These are phyloP conservation scores for Lophius piscatorius DNA, from an alignment of 2,113 vertebrate genomes.

Conservation along the genomic window DNA sequence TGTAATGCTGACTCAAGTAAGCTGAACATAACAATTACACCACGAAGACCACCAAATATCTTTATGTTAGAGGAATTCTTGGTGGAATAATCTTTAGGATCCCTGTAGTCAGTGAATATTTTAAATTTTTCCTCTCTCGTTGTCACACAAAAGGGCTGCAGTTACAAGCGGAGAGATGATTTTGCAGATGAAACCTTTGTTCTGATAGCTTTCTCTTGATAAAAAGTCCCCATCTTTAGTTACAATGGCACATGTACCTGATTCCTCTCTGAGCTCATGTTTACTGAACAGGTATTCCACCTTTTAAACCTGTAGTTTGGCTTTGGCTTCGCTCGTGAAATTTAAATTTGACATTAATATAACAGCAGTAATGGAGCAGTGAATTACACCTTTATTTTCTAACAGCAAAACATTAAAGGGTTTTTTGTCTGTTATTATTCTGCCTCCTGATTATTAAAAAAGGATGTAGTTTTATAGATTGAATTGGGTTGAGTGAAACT, in stretches of 20 bases:
- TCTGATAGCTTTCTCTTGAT: no score
- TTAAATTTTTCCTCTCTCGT: not conserved
- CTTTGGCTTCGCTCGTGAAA: constrained; percentile 1
- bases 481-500: not conserved
- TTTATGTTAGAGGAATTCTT: no score
- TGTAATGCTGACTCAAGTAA: no score
- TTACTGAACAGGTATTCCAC: no score
- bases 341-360: not conserved
- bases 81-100: not conserved
- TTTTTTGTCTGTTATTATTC: not conserved
- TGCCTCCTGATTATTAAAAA: not conserved
- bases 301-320: no score
- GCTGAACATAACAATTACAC: no score
- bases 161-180: not conserved
- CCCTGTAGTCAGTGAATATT: constrained; percentile 2
- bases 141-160: not conserved
- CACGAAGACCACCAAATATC: no score
- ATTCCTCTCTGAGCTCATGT: no score
- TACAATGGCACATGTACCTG: no score
- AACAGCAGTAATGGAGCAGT: not conserved
- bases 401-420: not conserved
- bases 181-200: no score
- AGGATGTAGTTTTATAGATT: not conserved
- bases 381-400: no score
- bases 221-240: no score